Evolutionary conservation across 2,888 invertebrate species (phyloP).

Genomic region (Aporophyla nigra): DNA sequence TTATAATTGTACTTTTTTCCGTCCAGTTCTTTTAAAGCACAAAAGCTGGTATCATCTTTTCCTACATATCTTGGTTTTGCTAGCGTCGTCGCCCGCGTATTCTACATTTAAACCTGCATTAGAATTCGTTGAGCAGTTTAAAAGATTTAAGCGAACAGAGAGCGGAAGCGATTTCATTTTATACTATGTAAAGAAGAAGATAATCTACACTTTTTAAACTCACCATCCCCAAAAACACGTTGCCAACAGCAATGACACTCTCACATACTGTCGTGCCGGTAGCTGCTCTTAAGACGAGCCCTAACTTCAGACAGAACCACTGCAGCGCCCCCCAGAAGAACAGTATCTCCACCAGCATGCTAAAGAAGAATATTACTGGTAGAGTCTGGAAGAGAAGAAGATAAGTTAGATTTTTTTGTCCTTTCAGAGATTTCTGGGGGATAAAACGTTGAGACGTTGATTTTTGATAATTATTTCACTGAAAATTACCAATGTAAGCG

Average conservation of each 20-base stretch:
- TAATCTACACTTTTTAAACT: constrained; percentile 61
- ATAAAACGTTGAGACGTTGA: neutral
- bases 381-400: constrained; percentile 91
- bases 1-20: too few relatives aligned
- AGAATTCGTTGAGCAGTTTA: too few relatives aligned
- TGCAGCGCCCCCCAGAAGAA: constrained; percentile 98
- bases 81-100: too few relatives aligned
- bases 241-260: constrained; percentile 97
- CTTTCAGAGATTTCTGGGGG: neutral
- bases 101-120: too few relatives aligned
- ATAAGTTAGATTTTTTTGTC: neutral
- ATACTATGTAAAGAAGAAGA: too few relatives aligned
- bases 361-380: constrained; percentile 98
- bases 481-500: neutral
- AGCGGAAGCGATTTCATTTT: too few relatives aligned
- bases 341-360: constrained; percentile 96
- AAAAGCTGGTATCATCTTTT: too few relatives aligned
- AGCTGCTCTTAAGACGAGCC: constrained; percentile 92
- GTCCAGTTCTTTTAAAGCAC: too few relatives aligned
- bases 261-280: constrained; percentile 97
- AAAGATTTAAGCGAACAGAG: too few relatives aligned
- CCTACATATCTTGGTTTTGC: too few relatives aligned
- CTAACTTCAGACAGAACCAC: constrained; percentile 95
- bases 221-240: constrained; percentile 98
- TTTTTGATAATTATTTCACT: neutral